phyloP scores from a whole-genome alignment of 2,797 vertebrate genomes.

The Falco biarmicus region DNA sequence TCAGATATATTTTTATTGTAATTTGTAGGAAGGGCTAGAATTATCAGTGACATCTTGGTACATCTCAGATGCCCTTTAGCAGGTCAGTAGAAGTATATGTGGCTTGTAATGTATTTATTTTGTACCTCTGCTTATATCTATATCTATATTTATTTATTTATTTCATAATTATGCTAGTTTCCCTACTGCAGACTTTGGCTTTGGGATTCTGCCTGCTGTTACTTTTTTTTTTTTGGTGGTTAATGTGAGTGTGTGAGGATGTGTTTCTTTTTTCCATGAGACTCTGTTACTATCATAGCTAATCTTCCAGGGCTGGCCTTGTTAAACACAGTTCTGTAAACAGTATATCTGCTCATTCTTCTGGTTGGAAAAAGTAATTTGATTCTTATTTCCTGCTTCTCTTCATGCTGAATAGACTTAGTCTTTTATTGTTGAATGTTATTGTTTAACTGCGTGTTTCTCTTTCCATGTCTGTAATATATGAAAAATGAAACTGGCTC shows the following conservation, averaged over 20 bases:
- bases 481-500: background rate
- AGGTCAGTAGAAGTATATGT: background rate
- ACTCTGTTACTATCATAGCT: background rate
- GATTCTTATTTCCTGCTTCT: constrained; percentile 59
- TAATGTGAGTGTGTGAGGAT: background rate
- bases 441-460: constrained; percentile 15
- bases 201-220: background rate
- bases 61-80: background rate
- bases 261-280: background rate
- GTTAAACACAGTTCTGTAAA: background rate
- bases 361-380: constrained; percentile 31
- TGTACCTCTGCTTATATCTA: background rate
- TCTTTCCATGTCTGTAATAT: background rate
- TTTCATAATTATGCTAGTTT: background rate
- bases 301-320: background rate
- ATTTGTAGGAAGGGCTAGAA: background rate
- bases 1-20: background rate
- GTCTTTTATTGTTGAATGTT: constrained; percentile 22
- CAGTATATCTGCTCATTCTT: background rate
- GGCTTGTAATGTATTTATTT: background rate
- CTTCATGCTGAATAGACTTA: constrained; percentile 26
- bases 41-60: rapidly evolving
- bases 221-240: background rate
- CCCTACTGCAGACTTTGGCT: background rate
- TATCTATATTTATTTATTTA: background rate